A percentile compares a stretch with the other conserved stretches of the same genome.
These are phyloP conservation scores for Aphelocoma coerulescens DNA, from an alignment of 2,113 vertebrate genomes.

Conservation along the genomic window DNA sequence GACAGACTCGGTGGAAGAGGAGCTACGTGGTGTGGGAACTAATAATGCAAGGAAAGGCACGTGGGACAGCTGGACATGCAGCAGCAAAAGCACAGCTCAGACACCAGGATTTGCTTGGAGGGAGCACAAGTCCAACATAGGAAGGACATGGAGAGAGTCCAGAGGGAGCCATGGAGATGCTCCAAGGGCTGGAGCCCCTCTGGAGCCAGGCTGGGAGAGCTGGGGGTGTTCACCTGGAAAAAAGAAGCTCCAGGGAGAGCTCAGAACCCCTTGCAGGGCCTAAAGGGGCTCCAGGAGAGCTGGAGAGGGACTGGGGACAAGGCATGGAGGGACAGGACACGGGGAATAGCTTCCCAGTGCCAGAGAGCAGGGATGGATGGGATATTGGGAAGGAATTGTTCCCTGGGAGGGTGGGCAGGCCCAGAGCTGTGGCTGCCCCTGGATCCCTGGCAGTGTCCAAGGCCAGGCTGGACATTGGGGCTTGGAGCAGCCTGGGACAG, in stretches of 20 bases:
- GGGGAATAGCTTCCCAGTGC: not conserved
- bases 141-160: not conserved
- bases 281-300: not conserved
- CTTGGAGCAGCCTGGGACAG: rapidly evolving
- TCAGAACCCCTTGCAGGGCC: not conserved
- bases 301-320: not conserved
- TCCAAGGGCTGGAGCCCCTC: not conserved
- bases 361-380: not conserved
- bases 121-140: not conserved
- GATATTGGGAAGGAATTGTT: not conserved
- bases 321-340: not conserved
- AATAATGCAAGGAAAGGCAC: not conserved
- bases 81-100: not conserved
- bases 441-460: not conserved
- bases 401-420: rapidly evolving
- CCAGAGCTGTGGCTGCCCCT: not conserved
- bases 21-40: not conserved
- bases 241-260: rapidly evolving
- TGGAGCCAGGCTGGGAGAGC: not conserved
- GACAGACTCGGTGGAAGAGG: rapidly evolving
- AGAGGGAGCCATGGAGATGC: not conserved
- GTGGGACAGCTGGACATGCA: not conserved
- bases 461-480: not conserved
- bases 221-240: not conserved
- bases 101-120: not conserved